Base-by-base conservation (phyloP, 2,888 invertebrate species). In the Drosophila picticornis region DNA sequence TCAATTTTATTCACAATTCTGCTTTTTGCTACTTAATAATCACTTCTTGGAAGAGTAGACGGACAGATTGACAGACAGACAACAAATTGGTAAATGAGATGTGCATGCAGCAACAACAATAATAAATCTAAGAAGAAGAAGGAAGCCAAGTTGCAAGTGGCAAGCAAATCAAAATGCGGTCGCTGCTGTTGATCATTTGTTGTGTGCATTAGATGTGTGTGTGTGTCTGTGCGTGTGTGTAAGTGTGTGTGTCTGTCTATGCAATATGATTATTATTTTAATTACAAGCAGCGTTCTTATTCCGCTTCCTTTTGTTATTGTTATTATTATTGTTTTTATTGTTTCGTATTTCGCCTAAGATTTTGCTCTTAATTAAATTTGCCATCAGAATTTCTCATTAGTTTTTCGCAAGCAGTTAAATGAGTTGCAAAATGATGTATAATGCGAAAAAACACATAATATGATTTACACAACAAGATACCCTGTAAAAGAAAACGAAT, bases 351-450 rank as follows among this genome's bases (percentile, higher is more conserved):
- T 52, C 48, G 53, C 52, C 55, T 64, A 68, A 61, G 79, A 75
- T 67, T 82, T 67, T 51, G 75, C 72, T 60, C 66, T 83, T 85
- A 89, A 89, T 84, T 83, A 79, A 87, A 87, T 87, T 78, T 73
- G 66, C 72, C 81, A 87, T 73, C 84, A 81, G 79, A 74, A 81
- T 81, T 81, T 83, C 80, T 77, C 77, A 77, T 80, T 77, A 78
- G 80, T 70, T 80, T 73, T 76, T 78, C 67, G 69, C 71, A 68
- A 73, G 73, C 73, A 80, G 84, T 87, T 88, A 82, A 86, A 86
- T 90, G 85, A 83, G 77, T 85, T 90, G 86, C 67, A 81, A 90
- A 88, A 76, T 90, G 72, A 90, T 79, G 81, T 85, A 90, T 76
- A 84, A 70, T 70, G 25, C 46, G 25, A 25, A 25, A 25, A 6